Base-by-base conservation (phyloP, 2,113 vertebrate species). In the Megaceryle torquata region DNA sequence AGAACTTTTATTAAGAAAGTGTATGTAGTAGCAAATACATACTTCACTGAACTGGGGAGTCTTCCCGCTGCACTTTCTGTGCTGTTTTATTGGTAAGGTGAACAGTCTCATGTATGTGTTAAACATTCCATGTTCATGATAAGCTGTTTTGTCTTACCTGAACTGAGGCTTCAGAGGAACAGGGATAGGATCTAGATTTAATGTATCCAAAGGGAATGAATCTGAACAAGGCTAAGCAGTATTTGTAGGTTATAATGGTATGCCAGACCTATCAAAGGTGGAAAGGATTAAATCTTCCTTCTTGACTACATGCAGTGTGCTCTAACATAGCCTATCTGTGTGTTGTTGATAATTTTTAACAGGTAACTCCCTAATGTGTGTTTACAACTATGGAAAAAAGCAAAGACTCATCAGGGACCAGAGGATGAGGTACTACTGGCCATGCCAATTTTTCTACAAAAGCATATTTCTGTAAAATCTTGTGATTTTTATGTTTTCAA, bases 141-240 rank as follows among this genome's bases (percentile, higher is more conserved):
- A 85, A 61, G 9, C 7, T 56, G 6, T 43, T 70, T 70, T 63
- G 51, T 29, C 13, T 48, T 51, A 53, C 14, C 13, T 1, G 10
- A 3, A 2, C 17, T 57, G 26, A 75, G 26, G 22, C 20, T 60
- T 95, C 9, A 31, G 44, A 11, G 35, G 39, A 71, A 48, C 2
- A 75, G 28, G 21, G n/a, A 15, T 6, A 33, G 53, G 28, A 71
- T 54, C 4, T 64, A 7, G 10, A 20, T 20, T 63, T 67, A 11
- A 26, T 43, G 10, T 41, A 28, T 51, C 31, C 8, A 5, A 4
- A 63, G 19, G 15, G 21, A 82, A 63, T 0, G 0, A 86, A 88
- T 75, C 15, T 61, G 21, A 10, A 64, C 59, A 46, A 71, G 28
- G 25, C 14, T 83, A 25, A 82, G 67, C 13, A 68, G 31, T 3